Base-by-base conservation (phyloP, 2,888 invertebrate species). In the Argyresthia goedartella region DNA sequence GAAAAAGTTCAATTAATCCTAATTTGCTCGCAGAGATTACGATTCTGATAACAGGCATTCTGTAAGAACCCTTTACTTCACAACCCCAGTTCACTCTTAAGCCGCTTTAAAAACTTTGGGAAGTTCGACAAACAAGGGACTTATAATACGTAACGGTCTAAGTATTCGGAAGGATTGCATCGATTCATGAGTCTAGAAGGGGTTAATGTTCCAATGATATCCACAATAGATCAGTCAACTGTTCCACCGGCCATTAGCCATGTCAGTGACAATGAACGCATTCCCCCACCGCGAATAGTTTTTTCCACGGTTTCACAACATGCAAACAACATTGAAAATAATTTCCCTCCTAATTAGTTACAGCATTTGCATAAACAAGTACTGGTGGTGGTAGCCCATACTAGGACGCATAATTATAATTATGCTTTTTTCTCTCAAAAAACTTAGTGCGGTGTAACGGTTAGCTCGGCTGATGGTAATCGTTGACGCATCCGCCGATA, bases 1-100 rank as follows among this genome's bases (percentile, higher is more conserved):
- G 75, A 80, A 84, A 81, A 81, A 82, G 76, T 81, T 86, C 81
- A 81, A 86, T 85, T 85, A 85, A 85, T 86, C 86, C 86, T 76
- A 86, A 85, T 85, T 86, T 79, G 81, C 73, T 72, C 73, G 76
- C 75, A 66, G 73, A 86, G 85, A 84, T 84, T 81, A 84, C 77
- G 71, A 71, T 69, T 59, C 61, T 75, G 85, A 85, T 85, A 85
- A 76, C 73, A 73, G 71, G 65, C 73, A 71, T 78, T 78, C 71
- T 72, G 67, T 72, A 74, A 64, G 76, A 81, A 81, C 84, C 85
- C 84, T 82, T 84, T 82, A 60, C 67, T 75, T 73, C 69, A 72
- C 73, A 69, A 67, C 74, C 78, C 77, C 65, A 61, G 73, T 78
- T 76, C 74, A 72, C 62, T 60, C 63, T 69, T 82, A 84, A 85